Percentiles rank a stretch among this genome's conserved stretches.
phyloP scores from a whole-genome alignment of 2,797 vertebrate species.

The Siniperca obscura region DNA sequence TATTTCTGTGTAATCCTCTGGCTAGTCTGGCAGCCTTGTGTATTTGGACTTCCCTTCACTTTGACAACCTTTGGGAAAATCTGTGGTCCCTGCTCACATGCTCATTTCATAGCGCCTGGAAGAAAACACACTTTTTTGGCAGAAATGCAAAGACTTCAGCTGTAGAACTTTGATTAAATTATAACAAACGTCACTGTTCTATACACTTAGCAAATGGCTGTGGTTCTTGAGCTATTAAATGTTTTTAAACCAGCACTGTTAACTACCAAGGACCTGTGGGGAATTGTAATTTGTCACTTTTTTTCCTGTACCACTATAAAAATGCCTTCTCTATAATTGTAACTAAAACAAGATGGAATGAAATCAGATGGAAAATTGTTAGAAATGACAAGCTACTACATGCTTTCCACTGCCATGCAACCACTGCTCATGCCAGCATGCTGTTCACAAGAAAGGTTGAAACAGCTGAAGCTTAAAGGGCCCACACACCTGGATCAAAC shows the following conservation, averaged over 20 bases:
- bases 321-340: background rate
- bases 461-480: slow-evolving; percentile 32
- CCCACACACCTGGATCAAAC: slow-evolving; percentile 47
- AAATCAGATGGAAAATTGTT: background rate
- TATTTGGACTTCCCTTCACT: slow-evolving; percentile 52
- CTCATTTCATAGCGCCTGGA: slow-evolving; percentile 36
- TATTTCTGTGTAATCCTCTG: slow-evolving; percentile 75
- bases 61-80: slow-evolving; percentile 52
- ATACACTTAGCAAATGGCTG: background rate
- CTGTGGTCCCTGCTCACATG: slow-evolving; percentile 19
- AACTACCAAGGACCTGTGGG: background rate
- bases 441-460: slow-evolving; percentile 21
- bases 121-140: slow-evolving; percentile 9
- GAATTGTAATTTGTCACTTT: background rate
- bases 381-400: slow-evolving; percentile 38
- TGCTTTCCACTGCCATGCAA: slow-evolving; percentile 60
- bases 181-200: background rate
- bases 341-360: slow-evolving; percentile 1
- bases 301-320: background rate
- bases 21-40: slow-evolving; percentile 37
- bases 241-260: background rate
- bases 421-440: slow-evolving; percentile 43
- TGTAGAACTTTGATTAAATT: background rate
- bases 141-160: background rate
- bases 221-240: background rate